Evolutionary conservation across 1,140 invertebrate species (phyloP).

Genomic region (silkworm (Bombyx mori)): DNA sequence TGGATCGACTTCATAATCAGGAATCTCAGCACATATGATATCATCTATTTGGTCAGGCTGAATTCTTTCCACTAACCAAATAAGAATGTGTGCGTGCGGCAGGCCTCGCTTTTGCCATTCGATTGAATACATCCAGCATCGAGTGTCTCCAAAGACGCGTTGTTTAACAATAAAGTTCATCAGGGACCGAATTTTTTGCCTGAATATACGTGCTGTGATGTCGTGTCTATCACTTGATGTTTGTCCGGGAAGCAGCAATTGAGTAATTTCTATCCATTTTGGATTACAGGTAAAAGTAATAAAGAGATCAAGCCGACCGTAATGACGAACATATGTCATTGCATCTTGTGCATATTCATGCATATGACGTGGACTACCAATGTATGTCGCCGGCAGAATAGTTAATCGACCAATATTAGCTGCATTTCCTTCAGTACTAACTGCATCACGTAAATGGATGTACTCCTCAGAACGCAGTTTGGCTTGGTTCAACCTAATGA

Average conservation of each 20-base stretch:
- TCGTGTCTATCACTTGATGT: conserved; percentile 17
- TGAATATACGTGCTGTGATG: conserved; percentile 2
- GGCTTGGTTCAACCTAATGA: conserved; percentile 6
- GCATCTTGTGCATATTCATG: neutral
- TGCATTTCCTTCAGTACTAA: conserved; percentile 9
- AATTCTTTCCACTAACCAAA: conserved; percentile 29
- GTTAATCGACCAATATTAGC: conserved; percentile 10
- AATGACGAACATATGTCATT: conserved; percentile 11
- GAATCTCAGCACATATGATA: conserved; percentile 71
- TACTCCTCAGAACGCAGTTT: conserved; percentile 2
- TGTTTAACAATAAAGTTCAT: conserved; percentile 12
- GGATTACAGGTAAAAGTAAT: conserved; percentile 7
- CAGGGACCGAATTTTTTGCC: conserved; percentile 9
- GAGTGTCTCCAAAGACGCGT: conserved; percentile 16
- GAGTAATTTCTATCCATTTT: conserved; percentile 1
- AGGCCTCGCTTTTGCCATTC: conserved; percentile 3
- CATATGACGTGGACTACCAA: conserved; percentile 7
- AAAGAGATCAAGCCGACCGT: conserved; percentile 6
- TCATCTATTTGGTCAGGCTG: conserved; percentile 56
- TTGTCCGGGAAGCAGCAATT: conserved; percentile 15
- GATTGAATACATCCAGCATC: conserved; percentile 20
- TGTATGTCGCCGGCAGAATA: conserved; percentile 3
- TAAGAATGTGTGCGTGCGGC: conserved; percentile 3
- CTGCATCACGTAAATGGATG: conserved; percentile 5
- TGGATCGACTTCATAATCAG: conserved; percentile 56